phyloP scores from a whole-genome alignment of 1,140 invertebrate genomes.

The Pogonognathellus flavescens region DNA sequence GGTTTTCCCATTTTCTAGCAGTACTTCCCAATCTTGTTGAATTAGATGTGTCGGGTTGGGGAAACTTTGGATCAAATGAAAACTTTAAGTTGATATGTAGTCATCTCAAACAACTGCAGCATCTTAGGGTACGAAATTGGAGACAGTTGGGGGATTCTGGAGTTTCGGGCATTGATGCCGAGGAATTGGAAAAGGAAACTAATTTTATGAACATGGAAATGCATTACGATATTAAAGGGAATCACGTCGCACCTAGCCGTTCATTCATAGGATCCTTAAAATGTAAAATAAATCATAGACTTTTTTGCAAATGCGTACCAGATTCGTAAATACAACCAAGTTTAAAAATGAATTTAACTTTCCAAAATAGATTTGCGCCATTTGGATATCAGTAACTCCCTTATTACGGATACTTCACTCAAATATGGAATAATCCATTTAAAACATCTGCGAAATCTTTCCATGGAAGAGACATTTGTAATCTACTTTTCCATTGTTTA shows the following conservation, averaged over 20 bases:
- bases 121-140: slow-evolving; percentile 54
- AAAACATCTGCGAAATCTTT: neutral
- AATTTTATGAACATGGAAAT: slow-evolving; percentile 20
- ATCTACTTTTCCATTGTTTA: neutral
- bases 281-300: neutral
- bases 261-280: slow-evolving; percentile 1
- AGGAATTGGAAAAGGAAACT: slow-evolving; percentile 30
- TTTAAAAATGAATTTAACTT: neutral
- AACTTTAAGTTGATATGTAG: slow-evolving; percentile 60
- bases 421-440: neutral
- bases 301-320: neutral
- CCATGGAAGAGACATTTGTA: slow-evolving; percentile 1
- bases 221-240: slow-evolving; percentile 23
- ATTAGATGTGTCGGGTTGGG: slow-evolving; percentile 56
- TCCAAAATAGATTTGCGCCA: neutral
- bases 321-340: no score
- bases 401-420: neutral
- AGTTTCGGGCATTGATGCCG: slow-evolving; percentile 40
- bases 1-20: slow-evolving; percentile 45
- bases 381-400: slow-evolving; percentile 12
- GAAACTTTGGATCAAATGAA: slow-evolving; percentile 54
- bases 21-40: slow-evolving; percentile 19
- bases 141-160: slow-evolving; percentile 49
- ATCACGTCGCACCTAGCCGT: neutral
- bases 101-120: slow-evolving; percentile 26